phyloP scores from a whole-genome alignment of 2,888 invertebrate genomes.

The Crepidodera aurea region DNA sequence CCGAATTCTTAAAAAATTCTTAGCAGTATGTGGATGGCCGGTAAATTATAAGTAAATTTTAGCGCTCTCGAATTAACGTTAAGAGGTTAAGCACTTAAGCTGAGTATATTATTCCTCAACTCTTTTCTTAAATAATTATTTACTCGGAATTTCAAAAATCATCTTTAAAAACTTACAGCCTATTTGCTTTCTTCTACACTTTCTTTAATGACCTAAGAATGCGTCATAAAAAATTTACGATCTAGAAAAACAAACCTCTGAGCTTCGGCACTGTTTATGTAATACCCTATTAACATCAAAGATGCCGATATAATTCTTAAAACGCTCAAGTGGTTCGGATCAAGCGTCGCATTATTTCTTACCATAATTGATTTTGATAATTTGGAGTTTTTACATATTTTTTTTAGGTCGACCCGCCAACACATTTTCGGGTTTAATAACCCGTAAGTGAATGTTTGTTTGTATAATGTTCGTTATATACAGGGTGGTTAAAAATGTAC shows the following conservation, averaged over 20 bases:
- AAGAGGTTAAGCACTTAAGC: no score
- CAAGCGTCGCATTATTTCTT: constrained; percentile 31
- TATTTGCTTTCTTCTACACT: no score
- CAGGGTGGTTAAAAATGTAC: background rate
- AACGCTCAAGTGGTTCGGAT: constrained; percentile 34
- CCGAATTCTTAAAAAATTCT: no score
- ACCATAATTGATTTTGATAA: constrained; percentile 32
- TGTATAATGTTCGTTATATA: constrained; percentile 13
- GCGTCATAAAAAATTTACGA: no score
- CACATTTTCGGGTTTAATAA: constrained; percentile 24
- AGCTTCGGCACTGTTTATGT: background rate
- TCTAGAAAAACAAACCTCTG: background rate
- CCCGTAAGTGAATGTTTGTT: constrained; percentile 30
- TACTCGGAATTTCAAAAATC: no score
- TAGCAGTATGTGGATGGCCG: no score
- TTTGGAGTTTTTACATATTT: constrained; percentile 17
- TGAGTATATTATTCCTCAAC: no score
- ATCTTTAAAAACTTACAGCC: no score
- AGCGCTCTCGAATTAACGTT: no score
- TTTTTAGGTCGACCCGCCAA: constrained; percentile 20
- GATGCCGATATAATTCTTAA: constrained; percentile 37
- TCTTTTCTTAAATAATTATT: no score
- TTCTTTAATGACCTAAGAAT: no score
- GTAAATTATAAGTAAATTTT: no score
- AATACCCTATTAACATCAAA: constrained; percentile 33